Conservation (phyloP, 2,888 invertebrate genomes). For the Vesta saturnalis region DNA sequence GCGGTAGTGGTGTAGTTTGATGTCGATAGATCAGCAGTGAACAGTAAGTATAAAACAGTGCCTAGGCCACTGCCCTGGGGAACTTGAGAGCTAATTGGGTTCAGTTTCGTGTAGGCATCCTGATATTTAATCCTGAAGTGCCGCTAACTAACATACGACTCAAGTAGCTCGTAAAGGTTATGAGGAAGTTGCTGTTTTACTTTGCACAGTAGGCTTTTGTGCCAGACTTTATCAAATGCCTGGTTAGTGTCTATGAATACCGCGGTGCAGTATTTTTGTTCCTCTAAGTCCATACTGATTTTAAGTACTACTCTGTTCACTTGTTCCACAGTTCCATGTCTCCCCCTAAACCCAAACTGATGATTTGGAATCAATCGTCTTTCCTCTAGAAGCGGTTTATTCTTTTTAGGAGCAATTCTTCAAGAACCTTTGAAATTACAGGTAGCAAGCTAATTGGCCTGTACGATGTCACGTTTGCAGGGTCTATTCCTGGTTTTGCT, state of each 20-base stretch:
- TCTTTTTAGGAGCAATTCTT: slow-evolving; percentile 15
- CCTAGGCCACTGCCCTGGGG: slow-evolving; percentile 15
- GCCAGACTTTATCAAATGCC: no score
- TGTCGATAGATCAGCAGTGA: no score
- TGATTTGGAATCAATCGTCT: background rate
- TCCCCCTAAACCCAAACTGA: slow-evolving; percentile 9
- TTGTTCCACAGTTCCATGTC: slow-evolving; percentile 6
- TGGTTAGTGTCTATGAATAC: no score
- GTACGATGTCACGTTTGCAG: background rate
- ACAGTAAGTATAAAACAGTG: no score
- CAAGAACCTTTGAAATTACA: slow-evolving; percentile 13
- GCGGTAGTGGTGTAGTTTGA: no score
- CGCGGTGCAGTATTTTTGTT: background rate
- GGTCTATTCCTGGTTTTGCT: slow-evolving; percentile 12
- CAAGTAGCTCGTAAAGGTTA: background rate
- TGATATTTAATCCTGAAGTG: slow-evolving; percentile 10
- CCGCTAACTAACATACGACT: no score
- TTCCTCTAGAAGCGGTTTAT: background rate
- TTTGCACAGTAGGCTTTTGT: no score
- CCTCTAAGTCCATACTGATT: background rate
- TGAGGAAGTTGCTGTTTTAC: slow-evolving; percentile 8
- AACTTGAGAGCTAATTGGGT: slow-evolving; percentile 5
- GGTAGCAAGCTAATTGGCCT: slow-evolving; percentile 11
- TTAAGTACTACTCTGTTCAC: background rate
- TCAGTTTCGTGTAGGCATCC: background rate